Evolutionary conservation across 2,888 invertebrate genomes (phyloP).

Genomic region (Trimorus sp.): DNA sequence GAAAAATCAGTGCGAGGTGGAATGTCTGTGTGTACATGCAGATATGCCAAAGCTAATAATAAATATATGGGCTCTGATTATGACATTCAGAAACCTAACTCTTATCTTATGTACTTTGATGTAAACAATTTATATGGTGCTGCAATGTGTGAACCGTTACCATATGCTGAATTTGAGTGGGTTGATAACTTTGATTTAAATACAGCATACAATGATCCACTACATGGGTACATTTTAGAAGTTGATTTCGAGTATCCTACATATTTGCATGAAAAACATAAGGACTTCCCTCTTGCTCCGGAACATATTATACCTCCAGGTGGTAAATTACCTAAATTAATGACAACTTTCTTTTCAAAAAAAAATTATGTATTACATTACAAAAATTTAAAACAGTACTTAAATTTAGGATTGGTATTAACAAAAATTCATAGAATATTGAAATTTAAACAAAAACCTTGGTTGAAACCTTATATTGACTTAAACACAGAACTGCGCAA

Average conservation of each 20-base stretch:
- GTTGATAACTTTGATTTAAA: no score
- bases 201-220: no score
- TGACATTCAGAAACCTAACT: conserved; percentile 30
- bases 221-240: no score
- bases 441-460: no score
- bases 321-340: no score
- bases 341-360: no score
- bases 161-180: conserved; percentile 59
- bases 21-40: conserved; percentile 9
- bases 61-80: conserved; percentile 54
- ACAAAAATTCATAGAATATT: no score
- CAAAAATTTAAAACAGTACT: conserved; percentile 26
- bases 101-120: conserved; percentile 66
- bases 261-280: conserved; percentile 3
- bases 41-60: conserved; percentile 65
- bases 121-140: conserved; percentile 70
- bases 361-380: no score
- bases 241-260: no score
- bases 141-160: conserved; percentile 48
- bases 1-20: conserved; percentile 10
- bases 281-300: conserved; percentile 29
- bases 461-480: no score
- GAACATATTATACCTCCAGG: conserved; percentile 21
- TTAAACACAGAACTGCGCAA: no score
- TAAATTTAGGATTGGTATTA: conserved; percentile 27